Base-by-base conservation (phyloP, 2,113 vertebrate species). In the Stigmatopora nigra region DNA sequence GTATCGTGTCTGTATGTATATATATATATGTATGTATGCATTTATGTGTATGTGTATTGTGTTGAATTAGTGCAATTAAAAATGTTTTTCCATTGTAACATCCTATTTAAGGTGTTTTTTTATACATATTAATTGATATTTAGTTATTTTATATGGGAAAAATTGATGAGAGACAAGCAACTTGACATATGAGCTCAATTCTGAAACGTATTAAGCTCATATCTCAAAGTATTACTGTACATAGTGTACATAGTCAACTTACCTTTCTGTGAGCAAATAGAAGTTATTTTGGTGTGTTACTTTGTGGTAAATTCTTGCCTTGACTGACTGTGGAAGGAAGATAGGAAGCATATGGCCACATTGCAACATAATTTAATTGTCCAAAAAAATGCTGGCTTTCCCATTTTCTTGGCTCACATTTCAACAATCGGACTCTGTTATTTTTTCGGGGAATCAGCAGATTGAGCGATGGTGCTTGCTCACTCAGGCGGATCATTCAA, bases 281-380 rank as follows among this genome's bases (percentile, higher is more conserved):
- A 31, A 31, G 25, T 31, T 31, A 31, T 31, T 31, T 31, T 31
- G 1, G 25, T 7, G 16, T 19, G 46, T 57, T 65, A 73, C 25
- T 63, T 82, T 60, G 49, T 44, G 51, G 25, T 31, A 31, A 31
- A 31, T 31, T 31, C 25, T 31, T 31, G 25, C 25, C 25, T 57
- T 63, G 51, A 64, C 38, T 77, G n/a, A n/a, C 56, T 36, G 63
- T 17, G 47, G 57, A 36, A 49, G 47, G 57, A 36, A 49, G 79
- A 84, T 70, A 79, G 69, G 71, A 82, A 81, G 71, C 79, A 84
- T 82, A 82, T 86, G 84, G 62, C 61, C 63, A 52, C 61, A 49
- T 84, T 86, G 48, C 78, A 85, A 85, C 61, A 65, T 5, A 59
- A 66, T 9, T 35, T 77, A 70, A 75, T 80, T 78, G 51, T 63